phyloP scores from a whole-genome alignment of 1,140 invertebrate species.

The Calliopsis andreniformis region DNA sequence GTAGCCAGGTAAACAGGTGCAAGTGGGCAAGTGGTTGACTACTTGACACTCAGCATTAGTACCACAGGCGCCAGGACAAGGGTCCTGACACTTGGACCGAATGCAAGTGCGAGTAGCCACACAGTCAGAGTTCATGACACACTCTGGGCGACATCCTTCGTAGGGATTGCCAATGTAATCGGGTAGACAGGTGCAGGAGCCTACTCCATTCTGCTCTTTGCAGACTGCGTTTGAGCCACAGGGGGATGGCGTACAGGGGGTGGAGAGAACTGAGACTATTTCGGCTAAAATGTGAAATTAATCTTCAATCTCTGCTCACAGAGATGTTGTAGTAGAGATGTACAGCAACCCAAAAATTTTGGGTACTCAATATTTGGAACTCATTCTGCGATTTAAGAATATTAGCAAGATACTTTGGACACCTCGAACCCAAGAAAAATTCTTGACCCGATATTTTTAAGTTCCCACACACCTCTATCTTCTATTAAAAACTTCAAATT shows the following conservation, averaged over 20 bases:
- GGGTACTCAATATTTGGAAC: no score
- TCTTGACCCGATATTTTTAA: no score
- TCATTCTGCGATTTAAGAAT: no score
- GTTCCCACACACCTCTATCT: no score
- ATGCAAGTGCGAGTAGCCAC: slow-evolving; percentile 80
- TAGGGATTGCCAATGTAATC: slow-evolving; percentile 82
- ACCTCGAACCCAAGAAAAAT: no score
- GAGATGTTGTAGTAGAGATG: background rate
- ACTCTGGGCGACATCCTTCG: slow-evolving; percentile 80
- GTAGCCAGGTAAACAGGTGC: slow-evolving; percentile 82
- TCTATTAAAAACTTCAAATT: no score
- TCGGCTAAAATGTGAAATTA: background rate
- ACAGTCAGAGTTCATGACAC: slow-evolving; percentile 80
- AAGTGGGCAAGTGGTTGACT: slow-evolving; percentile 83
- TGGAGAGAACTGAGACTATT: slow-evolving; percentile 42
- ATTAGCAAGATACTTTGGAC: no score
- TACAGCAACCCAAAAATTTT: no score
- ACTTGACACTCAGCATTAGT: slow-evolving; percentile 80
- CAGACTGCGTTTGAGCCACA: slow-evolving; percentile 90
- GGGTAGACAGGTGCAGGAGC: slow-evolving; percentile 85
- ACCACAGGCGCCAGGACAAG: slow-evolving; percentile 83
- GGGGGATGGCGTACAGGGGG: slow-evolving; percentile 85
- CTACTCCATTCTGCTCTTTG: slow-evolving; percentile 88
- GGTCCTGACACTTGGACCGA: slow-evolving; percentile 81
- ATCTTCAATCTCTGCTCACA: background rate